These are phyloP conservation scores for Eleginops maclovinus DNA, from an alignment of 2,113 vertebrate genomes.

Conservation along the genomic window DNA sequence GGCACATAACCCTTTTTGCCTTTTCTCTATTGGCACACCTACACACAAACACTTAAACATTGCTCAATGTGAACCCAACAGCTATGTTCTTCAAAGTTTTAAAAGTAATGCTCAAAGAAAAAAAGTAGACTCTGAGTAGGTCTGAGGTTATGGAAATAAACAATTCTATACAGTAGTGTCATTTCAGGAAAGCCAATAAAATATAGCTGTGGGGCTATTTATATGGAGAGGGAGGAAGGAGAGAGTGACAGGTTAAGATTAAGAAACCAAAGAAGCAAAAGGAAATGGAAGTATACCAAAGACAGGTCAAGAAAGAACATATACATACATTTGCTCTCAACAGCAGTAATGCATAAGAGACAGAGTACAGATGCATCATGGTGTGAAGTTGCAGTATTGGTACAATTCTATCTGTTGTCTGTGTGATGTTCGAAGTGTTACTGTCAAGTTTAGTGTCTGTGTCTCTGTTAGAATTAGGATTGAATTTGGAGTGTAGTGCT, in stretches of 20 bases:
- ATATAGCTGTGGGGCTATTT: constrained; percentile 3
- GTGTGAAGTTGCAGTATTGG: constrained; percentile 14
- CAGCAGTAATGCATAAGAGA: constrained; percentile 9
- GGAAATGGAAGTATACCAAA: constrained; percentile 1
- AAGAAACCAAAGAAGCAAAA: no score
- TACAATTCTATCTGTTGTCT: constrained; percentile 35
- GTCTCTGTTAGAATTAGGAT: constrained; percentile 44
- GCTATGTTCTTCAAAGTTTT: constrained; percentile 27
- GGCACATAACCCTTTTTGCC: neutral
- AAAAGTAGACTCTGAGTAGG: neutral
- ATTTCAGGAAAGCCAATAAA: constrained; percentile 21
- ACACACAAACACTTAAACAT: neutral
- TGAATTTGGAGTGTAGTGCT: constrained; percentile 19
- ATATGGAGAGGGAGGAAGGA: neutral
- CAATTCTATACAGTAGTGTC: neutral
- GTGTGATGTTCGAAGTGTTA: constrained; percentile 37
- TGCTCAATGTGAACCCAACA: constrained; percentile 38
- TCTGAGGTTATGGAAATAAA: neutral
- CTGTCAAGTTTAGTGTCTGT: constrained; percentile 43
- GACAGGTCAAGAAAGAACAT: neutral
- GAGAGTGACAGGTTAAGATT: constrained; percentile 1
- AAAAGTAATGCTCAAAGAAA: constrained; percentile 11
- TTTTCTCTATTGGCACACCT: neutral
- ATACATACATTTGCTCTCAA: neutral
- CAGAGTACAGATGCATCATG: constrained; percentile 1